A percentile compares a stretch with the other conserved stretches of the same genome.
Conservation (phyloP, 2,113 vertebrate species). For the Triplophysa tibetana region DNA sequence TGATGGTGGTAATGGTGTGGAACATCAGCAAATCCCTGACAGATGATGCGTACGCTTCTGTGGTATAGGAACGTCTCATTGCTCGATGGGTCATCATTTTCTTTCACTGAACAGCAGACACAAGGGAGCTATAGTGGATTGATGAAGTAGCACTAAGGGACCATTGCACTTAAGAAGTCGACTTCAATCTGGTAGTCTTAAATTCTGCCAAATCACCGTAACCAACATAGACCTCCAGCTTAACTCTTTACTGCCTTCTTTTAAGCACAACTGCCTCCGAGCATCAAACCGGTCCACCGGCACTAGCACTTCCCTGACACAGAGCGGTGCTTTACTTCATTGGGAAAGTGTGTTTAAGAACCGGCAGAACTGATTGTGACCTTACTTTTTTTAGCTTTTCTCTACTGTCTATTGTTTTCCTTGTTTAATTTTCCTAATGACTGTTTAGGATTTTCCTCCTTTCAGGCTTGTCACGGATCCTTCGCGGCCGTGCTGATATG, state of each 20-base stretch:
- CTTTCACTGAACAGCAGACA: slow-evolving; percentile 15
- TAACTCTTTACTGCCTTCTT: slow-evolving; percentile 27
- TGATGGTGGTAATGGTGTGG: slow-evolving; percentile 29
- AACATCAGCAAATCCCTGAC: slow-evolving; percentile 36
- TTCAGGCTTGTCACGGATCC: slow-evolving; percentile 84
- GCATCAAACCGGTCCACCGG: slow-evolving; percentile 42
- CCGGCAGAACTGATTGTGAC: neutral
- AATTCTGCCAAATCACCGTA: slow-evolving; percentile 53
- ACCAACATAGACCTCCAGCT: slow-evolving; percentile 38
- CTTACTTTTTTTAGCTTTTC: neutral
- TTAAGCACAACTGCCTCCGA: slow-evolving; percentile 33
- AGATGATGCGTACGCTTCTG: slow-evolving; percentile 23
- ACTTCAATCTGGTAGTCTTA: slow-evolving; percentile 29
- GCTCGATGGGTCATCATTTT: slow-evolving; percentile 16
- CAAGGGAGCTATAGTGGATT: slow-evolving; percentile 37
- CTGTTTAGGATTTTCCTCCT: neutral
- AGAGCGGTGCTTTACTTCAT: neutral
- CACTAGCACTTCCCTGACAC: slow-evolving; percentile 34
- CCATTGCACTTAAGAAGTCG: slow-evolving; percentile 46
- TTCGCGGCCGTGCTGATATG: slow-evolving; percentile 82
- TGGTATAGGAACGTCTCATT: slow-evolving; percentile 19
- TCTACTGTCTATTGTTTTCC: neutral
- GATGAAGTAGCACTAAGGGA: slow-evolving; percentile 46
- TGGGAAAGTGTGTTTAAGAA: neutral
- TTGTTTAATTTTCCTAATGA: too few species aligned